Percentiles rank a stretch among this genome's conserved stretches.
phyloP scores from a whole-genome alignment of 2,888 invertebrate species.

The Pristionchus fissidentatus region DNA sequence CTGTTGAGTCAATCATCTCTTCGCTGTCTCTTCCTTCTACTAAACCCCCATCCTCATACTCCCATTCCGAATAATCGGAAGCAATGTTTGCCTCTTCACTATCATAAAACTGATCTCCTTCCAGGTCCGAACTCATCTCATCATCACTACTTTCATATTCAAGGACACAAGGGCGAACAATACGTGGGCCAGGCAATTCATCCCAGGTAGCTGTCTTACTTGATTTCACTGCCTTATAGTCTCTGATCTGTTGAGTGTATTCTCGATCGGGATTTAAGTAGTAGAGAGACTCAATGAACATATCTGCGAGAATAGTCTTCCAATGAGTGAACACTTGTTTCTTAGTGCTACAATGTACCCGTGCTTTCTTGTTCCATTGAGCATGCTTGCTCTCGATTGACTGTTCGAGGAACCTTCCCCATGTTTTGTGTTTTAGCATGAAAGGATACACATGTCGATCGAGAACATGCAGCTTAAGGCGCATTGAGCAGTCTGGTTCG shows the following conservation, averaged over 20 bases:
- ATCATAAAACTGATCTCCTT: too few species aligned
- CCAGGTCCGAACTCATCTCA: too few species aligned
- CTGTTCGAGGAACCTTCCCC: constrained; percentile 22
- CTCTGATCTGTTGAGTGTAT: not conserved
- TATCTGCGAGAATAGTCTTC: constrained; percentile 21
- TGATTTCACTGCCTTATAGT: constrained; percentile 9
- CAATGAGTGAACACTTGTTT: not conserved
- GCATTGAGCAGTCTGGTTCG: not conserved
- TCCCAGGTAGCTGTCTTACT: too few species aligned
- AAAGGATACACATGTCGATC: constrained; percentile 23
- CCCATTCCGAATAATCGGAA: too few species aligned
- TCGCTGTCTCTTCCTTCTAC: too few species aligned
- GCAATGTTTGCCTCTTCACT: too few species aligned
- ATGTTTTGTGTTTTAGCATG: constrained; percentile 31
- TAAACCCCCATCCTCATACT: too few species aligned
- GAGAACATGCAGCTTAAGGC: constrained; percentile 25
- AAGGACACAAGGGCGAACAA: too few species aligned
- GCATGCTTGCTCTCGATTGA: constrained; percentile 27
- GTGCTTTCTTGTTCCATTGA: constrained; percentile 35
- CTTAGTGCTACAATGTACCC: not conserved
- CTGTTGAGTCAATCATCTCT: too few species aligned
- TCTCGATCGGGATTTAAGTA: not conserved
- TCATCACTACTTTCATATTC: too few species aligned
- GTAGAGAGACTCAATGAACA: not conserved
- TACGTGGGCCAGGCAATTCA: too few species aligned